Evolutionary conservation across 2,113 vertebrate genomes (phyloP).

Genomic region (Chiloscyllium plagiosum): DNA sequence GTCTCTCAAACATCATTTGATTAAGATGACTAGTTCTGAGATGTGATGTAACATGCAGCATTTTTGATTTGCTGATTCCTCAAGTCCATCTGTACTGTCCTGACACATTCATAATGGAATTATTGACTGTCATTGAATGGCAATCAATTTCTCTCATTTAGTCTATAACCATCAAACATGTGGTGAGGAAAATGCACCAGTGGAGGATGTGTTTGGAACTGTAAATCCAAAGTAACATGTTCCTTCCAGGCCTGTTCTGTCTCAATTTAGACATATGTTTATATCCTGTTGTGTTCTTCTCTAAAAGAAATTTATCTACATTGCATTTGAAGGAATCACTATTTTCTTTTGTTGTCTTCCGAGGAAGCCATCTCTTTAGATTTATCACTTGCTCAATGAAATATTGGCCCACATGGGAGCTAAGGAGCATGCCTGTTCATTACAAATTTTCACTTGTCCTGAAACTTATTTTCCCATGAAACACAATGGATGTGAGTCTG

Average conservation of each 20-base stretch:
- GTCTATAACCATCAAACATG: background rate
- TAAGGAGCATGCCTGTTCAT: background rate
- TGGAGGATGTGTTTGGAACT: background rate
- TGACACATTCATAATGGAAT: background rate
- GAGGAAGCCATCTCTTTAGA: background rate
- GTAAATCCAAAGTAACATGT: background rate
- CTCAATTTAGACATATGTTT: background rate
- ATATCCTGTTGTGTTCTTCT: background rate
- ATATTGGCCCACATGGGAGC: background rate
- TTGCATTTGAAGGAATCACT: background rate
- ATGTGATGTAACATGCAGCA: background rate
- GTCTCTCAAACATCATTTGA: background rate
- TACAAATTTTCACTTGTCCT: background rate
- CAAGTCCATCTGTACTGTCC: background rate
- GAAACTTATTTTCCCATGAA: background rate
- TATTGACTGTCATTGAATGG: background rate
- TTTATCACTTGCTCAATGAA: background rate
- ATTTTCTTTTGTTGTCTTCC: background rate
- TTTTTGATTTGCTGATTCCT: background rate
- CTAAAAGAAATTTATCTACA: background rate
- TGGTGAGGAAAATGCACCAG: background rate
- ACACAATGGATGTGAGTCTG: background rate
- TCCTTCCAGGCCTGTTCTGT: background rate
- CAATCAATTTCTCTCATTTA: background rate
- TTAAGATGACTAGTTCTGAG: background rate